A percentile compares a stretch with the other conserved stretches of the same genome.
Conservation (phyloP, 2,888 invertebrate species). For the Antheraea assamensis region DNA sequence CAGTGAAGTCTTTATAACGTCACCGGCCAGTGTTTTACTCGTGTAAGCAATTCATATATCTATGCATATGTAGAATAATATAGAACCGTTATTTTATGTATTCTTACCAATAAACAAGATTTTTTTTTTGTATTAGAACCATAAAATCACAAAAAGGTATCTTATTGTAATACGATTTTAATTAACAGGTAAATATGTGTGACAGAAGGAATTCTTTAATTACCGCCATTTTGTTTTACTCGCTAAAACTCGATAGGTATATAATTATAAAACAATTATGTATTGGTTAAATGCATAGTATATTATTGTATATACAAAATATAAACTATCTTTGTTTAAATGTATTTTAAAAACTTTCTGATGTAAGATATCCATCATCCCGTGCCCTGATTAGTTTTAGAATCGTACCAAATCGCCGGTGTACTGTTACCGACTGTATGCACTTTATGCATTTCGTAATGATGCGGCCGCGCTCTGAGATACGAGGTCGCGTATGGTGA, state of each 20-base stretch:
- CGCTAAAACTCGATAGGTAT: background rate
- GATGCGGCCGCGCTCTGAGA: conserved; percentile 76
- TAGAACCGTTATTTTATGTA: background rate
- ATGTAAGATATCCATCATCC: conserved; percentile 7
- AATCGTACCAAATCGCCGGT: conserved; percentile 54
- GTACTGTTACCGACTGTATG: conserved; percentile 69
- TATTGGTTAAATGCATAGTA: background rate
- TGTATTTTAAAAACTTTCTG: background rate
- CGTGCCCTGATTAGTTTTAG: conserved; percentile 55
- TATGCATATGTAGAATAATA: background rate
- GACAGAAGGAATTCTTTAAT: background rate
- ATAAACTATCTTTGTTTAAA: background rate
- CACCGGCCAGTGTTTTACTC: conserved; percentile 22
- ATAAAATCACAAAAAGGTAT: background rate
- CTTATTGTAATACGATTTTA: background rate
- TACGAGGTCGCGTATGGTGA: conserved; percentile 72
- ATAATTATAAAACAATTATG: background rate
- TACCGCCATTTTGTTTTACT: background rate
- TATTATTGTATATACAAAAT: background rate
- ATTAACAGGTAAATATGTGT: background rate
- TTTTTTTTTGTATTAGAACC: background rate
- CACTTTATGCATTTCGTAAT: conserved; percentile 81
- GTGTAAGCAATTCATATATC: background rate
- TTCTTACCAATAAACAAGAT: background rate
- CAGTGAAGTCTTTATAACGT: conserved; percentile 10